Conservation (phyloP, 2,888 invertebrate species). For the Epirrhoe tristata region DNA sequence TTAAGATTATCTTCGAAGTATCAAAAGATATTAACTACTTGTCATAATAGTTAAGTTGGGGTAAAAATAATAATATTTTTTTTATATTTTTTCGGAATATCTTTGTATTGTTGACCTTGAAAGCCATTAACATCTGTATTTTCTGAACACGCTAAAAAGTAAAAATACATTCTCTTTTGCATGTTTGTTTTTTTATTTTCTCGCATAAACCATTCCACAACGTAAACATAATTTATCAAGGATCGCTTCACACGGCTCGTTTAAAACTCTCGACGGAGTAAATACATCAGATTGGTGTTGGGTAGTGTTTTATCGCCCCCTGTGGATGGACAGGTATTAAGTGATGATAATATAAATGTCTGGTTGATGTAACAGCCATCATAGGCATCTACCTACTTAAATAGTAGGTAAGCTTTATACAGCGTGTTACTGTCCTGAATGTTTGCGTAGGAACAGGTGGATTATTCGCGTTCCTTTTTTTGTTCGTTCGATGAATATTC, state of each 20-base stretch:
- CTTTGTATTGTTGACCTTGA: neutral
- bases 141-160: neutral
- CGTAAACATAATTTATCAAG: conserved; percentile 53
- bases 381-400: too few species aligned
- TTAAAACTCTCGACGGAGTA: conserved; percentile 54
- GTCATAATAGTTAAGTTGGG: too few species aligned
- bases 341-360: conserved; percentile 10
- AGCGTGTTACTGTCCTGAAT: too few species aligned
- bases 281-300: conserved; percentile 51
- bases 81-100: too few species aligned
- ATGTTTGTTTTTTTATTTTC: conserved; percentile 5
- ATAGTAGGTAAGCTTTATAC: too few species aligned
- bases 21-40: too few species aligned
- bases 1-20: too few species aligned
- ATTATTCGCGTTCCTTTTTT: too few species aligned
- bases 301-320: conserved; percentile 49
- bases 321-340: conserved; percentile 52
- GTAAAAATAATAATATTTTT: too few species aligned
- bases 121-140: neutral
- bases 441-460: too few species aligned
- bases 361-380: too few species aligned
- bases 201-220: conserved; percentile 14
- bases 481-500: too few species aligned
- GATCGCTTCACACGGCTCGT: conserved; percentile 51
- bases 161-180: neutral